Percentiles rank a stretch among this genome's conserved stretches.
Conservation (phyloP, 2,797 vertebrate genomes). For the Leuciscus waleckii region DNA sequence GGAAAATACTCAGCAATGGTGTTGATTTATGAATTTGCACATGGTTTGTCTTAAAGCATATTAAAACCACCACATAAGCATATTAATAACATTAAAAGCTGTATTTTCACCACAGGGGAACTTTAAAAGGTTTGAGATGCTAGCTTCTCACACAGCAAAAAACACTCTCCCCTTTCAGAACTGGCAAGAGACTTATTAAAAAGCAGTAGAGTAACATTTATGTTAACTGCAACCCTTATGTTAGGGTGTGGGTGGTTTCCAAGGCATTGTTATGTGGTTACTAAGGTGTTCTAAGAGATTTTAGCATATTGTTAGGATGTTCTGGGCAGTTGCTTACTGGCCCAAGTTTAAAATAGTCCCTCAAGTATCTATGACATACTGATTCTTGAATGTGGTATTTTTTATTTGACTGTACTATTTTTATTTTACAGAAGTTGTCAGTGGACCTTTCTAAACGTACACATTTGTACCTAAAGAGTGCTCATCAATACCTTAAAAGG, state of each 20-base stretch:
- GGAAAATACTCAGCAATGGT: too few relatives aligned
- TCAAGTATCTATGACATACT: background rate
- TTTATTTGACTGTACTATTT: background rate
- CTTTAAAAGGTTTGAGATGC: constrained; percentile 2
- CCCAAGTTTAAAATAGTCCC: background rate
- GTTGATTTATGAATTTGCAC: too few relatives aligned
- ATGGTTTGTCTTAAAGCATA: too few relatives aligned
- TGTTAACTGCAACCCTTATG: background rate
- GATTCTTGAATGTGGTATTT: background rate
- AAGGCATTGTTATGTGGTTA: background rate
- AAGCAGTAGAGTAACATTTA: background rate
- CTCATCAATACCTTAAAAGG: too few relatives aligned
- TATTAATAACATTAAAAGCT: too few relatives aligned
- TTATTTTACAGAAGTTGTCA: background rate
- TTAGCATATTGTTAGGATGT: background rate
- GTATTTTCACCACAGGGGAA: too few relatives aligned
- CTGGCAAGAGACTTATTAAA: background rate
- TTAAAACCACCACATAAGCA: too few relatives aligned
- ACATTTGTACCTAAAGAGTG: too few relatives aligned
- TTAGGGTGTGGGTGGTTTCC: background rate
- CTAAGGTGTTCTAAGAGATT: background rate
- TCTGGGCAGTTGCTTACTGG: background rate
- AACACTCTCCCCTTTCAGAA: background rate
- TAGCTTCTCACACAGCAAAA: background rate
- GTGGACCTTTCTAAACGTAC: too few relatives aligned